Evolutionary conservation across 2,113 vertebrate species (phyloP).

Genomic region (Leuciscus idus): DNA sequence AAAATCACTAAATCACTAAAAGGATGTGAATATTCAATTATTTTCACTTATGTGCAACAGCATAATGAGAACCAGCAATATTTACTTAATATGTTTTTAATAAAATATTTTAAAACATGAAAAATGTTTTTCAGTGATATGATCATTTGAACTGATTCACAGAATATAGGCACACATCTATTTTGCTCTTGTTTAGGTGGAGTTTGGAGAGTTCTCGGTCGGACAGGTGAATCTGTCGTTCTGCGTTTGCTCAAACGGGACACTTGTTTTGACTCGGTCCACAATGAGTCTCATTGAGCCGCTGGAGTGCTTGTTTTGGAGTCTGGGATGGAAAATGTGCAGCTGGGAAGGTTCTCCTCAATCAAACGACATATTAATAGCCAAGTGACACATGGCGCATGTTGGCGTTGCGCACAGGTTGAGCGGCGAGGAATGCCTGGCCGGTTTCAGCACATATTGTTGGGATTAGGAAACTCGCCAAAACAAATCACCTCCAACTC

Average conservation of each 20-base stretch:
- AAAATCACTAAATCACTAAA: no score
- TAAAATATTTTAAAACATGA: not conserved
- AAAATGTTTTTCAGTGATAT: not conserved
- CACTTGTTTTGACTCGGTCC: not conserved
- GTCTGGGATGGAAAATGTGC: slow-evolving; percentile 54
- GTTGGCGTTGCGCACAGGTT: not conserved
- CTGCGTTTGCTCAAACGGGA: no score
- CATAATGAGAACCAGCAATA: not conserved
- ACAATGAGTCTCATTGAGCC: slow-evolving; percentile 45
- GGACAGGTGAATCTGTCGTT: no score
- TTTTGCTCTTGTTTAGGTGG: no score
- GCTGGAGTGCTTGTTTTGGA: slow-evolving; percentile 54
- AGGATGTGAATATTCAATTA: not conserved
- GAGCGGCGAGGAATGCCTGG: slow-evolving; percentile 50
- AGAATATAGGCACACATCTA: not conserved
- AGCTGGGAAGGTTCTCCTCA: slow-evolving; percentile 53
- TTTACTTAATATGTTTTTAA: not conserved
- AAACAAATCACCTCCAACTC: slow-evolving; percentile 60
- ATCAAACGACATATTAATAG: slow-evolving; percentile 60
- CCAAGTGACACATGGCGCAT: slow-evolving; percentile 45
- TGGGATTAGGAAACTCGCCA: slow-evolving; percentile 62
- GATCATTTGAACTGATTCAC: not conserved
- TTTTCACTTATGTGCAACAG: not conserved
- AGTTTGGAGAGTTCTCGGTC: no score
- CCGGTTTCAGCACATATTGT: slow-evolving; percentile 44